Evolutionary conservation across 2,113 vertebrate species (phyloP), one percentile per base, ranked within the genome.

Genomic region (Oncorhynchus masou): DNA sequence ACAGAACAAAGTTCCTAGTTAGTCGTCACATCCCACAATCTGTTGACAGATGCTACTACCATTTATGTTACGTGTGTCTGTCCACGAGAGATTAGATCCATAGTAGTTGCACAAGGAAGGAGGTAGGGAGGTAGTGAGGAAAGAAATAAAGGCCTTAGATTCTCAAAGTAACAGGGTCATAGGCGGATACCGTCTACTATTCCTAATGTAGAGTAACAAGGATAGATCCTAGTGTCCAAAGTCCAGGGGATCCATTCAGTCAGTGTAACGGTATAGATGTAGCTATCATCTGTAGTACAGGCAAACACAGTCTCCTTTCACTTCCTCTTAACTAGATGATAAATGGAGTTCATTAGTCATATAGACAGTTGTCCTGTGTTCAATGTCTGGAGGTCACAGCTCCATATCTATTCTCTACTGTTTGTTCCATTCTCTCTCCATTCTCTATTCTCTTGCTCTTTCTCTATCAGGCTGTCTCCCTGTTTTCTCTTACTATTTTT

Each of bases 371-470:
- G 84, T 91, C 81, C 88, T 85, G 65, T 68, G 70, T 81, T 86
- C 79, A 84, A 81, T 83, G 85, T 85, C 77, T 81, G 75, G 87
- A 90, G 89, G 88, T 90, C 89, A 89, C 84, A 84, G 88, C 86
- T 90, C 86, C 90, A 89, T 87, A 66, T 81, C 45, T 54, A 19
- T 15, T 54, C 51, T 54, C 51, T 5, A 54, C 51, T 45, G 39
- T 45, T 45, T 12, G 9, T 16, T 54, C 24, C 45, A 25, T 16
- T 62, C 59, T 24, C 20, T 62, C n/a, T 62, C n/a, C n/a, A 19
- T 54, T 54, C 15, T 4, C n/a, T 24, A 22, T 62, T 22, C 59
- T 22, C 59, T 81, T 79, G 85, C 69, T 25, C 48, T 71, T 8
- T 71, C 69, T 16, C 48, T 27, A 15, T 51, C 49, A 4, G 19